Base-by-base conservation (phyloP, 2,888 invertebrate species). In the Junonia oenone region DNA sequence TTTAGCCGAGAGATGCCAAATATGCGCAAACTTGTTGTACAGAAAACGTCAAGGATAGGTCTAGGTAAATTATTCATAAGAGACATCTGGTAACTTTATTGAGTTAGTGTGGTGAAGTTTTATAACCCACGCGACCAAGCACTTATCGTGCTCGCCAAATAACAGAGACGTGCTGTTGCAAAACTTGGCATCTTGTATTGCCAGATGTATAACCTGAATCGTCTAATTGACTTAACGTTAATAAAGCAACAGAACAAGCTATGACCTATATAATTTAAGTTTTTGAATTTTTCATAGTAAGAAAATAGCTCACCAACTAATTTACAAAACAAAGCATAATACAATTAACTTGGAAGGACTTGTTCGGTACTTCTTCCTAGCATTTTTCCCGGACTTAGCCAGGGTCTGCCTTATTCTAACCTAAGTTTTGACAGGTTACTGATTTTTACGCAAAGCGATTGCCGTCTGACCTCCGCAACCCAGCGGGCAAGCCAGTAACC, bases 51-150 rank as follows among this genome's bases (percentile, higher is more conserved):
- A 14, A 35, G n/a, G 19, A 33, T 33, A 19, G 15, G n/a, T 19
- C 11, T 17, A 40, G n/a, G 17, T 37, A 52, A 45, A 52, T 37
- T 35, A 27, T 45, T 45, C 45, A 45, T 17, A 45, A 27, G 51
- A 47, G 53, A 38, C 53, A 53, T 53, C 47, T 53, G 47, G 53
- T 38, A n/a, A 47, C 35, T 53, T 53, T 53, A 53, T 53, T 53
- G 53, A 29, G 53, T 53, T 38, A 40, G 29, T 38, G 46, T 29
- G 11, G 46, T 19, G 31, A 40, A 47, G 37, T 53, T 53, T 53
- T 53, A 53, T 53, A 29, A 38, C 53, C 14, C 53, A 46, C 14
- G 37, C 38, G 29, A 46, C 38, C 38, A 22, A 47, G 19, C 11
- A 19, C 19, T 40, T n/a, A 4, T 1, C n/a, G 19, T 40, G 19